Base-by-base conservation (phyloP, 2,113 vertebrate genomes). In the Macaca mulatta region DNA sequence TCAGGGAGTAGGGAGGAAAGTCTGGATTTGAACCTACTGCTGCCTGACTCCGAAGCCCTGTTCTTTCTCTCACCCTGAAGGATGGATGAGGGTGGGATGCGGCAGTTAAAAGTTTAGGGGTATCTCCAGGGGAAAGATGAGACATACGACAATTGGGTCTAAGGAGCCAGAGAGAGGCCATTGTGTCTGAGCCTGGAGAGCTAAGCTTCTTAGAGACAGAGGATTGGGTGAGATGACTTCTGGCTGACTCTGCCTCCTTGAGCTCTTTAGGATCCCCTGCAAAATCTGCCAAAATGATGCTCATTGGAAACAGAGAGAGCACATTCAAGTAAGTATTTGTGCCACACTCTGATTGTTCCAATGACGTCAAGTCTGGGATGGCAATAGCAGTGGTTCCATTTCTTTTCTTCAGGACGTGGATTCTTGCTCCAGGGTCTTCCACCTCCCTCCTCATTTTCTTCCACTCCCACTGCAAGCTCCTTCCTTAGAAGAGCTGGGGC, bases 381-480 rank as follows among this genome's bases (percentile, higher is more conserved):
- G 27, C 5, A n/a, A 25, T 23, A 52, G 22, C 35, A 32, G 4
- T 0, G 0, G 2, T 57, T 59, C 40, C 18, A 6, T 77, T 85
- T 50, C 38, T 50, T 43, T 50, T 85, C 67, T 57, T 89, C 27
- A 77, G 52, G 59, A 90, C 20, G 23, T 59, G 7, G 20, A 27
- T 89, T 81, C 52, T 84, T 61, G 17, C 59, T 89, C 43, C 48
- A 27, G 64, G 38, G 32, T 84, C 61, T 87, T 52, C 48, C 7
- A 3, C 1, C 10, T 6, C 22, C 18, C 2, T 67, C 38, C 23
- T 17, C 0, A 1, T 64, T 77, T 88, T n/a, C 30, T 6, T 6
- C 27, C 5, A 22, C 0, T 8, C 13, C 8, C 1, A 10, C 35
- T 38, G 22, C 70, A 48, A 88, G 12, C 14, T 22, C 5, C 12